Conservation (phyloP, 2,888 invertebrate genomes). For the Thymelicus acteon region DNA sequence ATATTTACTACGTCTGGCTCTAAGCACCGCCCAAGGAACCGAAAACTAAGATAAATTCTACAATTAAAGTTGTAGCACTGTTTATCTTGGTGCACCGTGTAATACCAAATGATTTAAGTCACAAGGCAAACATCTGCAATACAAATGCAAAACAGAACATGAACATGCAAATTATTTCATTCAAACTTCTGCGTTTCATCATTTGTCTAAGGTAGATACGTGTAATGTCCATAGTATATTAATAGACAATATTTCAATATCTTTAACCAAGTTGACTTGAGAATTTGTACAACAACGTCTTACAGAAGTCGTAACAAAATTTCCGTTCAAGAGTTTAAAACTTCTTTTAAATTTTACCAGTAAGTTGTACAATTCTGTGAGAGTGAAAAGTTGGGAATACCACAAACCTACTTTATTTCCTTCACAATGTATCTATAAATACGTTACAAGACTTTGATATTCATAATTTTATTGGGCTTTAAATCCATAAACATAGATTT, state of each 20-base stretch:
- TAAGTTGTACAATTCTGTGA: conserved; percentile 9
- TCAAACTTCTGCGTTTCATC: conserved; percentile 17
- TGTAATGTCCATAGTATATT: background rate
- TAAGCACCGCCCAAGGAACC: conserved; percentile 28
- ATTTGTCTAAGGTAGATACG: background rate
- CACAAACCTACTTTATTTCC: conserved; percentile 7
- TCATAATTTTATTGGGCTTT: no score
- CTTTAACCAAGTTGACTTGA: conserved; percentile 9
- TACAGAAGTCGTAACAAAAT: conserved; percentile 10
- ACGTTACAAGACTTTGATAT: background rate
- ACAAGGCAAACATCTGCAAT: conserved; percentile 32
- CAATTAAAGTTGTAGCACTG: conserved; percentile 14
- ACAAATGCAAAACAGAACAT: conserved; percentile 32
- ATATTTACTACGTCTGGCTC: conserved; percentile 25
- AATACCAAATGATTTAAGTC: conserved; percentile 13
- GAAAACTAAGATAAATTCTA: conserved; percentile 28
- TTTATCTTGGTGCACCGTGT: conserved; percentile 9
- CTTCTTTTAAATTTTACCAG: conserved; percentile 20
- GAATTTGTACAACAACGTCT: conserved; percentile 5
- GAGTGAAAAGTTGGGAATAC: conserved; percentile 8
- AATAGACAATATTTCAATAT: background rate
- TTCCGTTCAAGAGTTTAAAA: conserved; percentile 22
- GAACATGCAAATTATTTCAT: conserved; percentile 37
- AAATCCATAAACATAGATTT: no score
- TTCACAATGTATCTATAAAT: background rate